Evolutionary conservation across 2,888 invertebrate genomes (phyloP).

Genomic region (Lithodes maja): DNA sequence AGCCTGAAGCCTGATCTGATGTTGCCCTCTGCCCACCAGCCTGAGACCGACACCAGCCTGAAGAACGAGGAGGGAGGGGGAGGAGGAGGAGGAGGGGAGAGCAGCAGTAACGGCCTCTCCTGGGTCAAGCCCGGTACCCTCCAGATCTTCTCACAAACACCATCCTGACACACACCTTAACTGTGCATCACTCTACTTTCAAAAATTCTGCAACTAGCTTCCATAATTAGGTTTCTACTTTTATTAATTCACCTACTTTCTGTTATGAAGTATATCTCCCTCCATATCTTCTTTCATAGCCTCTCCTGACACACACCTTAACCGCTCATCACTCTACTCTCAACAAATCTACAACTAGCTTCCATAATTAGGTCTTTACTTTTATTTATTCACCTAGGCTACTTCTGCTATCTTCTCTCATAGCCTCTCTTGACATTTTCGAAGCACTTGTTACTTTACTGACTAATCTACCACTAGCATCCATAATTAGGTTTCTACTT

Average conservation of each 20-base stretch:
- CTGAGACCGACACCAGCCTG: constrained; percentile 31
- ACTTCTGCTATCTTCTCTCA: no score
- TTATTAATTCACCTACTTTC: background rate
- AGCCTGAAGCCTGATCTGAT: background rate
- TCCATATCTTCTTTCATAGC: background rate
- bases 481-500: no score
- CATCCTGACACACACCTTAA: constrained; percentile 62
- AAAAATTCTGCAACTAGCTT: background rate
- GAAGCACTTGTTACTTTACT: no score
- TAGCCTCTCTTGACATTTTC: no score
- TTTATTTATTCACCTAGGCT: no score
- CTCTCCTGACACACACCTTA: background rate
- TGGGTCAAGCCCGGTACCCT: constrained; percentile 69
- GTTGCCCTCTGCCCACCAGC: constrained; percentile 21
- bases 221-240: background rate
- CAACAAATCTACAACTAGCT: no score
- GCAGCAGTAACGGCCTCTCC: constrained; percentile 61
- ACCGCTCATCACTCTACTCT: no score
- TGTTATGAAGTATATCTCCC: background rate
- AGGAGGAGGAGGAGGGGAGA: constrained; percentile 44
- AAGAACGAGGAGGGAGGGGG: constrained; percentile 41
- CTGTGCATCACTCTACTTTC: background rate
- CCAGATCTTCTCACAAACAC: constrained; percentile 68
- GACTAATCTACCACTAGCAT: no score
- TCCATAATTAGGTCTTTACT: no score